Percentiles rank a stretch among this genome's conserved stretches.
phyloP scores from a whole-genome alignment of 2,113 vertebrate genomes.

The Dromaius novaehollandiae region DNA sequence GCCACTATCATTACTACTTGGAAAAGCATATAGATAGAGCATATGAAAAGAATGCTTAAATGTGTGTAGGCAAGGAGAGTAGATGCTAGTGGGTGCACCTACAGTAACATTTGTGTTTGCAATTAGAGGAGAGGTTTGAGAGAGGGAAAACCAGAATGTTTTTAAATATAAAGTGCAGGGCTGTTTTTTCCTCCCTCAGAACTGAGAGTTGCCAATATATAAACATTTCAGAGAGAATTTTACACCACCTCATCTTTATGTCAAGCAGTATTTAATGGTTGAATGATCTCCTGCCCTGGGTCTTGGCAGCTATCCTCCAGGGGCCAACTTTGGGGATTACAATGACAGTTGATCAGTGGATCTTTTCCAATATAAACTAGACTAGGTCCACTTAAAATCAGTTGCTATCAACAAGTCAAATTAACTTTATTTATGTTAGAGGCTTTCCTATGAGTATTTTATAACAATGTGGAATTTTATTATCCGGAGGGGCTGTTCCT shows the following conservation, averaged over 20 bases:
- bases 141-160: constrained; percentile 55
- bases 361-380: constrained; percentile 70
- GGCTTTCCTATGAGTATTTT: constrained; percentile 42
- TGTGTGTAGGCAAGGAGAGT: constrained; percentile 11
- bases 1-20: constrained; percentile 75
- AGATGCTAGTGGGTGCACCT: constrained; percentile 56
- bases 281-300: constrained; percentile 33
- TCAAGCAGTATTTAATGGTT: constrained; percentile 73
- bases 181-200: constrained; percentile 61
- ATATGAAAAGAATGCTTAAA: constrained; percentile 66
- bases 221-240: constrained; percentile 74
- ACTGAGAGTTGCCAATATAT: constrained; percentile 58
- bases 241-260: constrained; percentile 72
- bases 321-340: constrained; percentile 52
- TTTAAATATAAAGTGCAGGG: constrained; percentile 47
- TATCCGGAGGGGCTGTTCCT: constrained; percentile 3
- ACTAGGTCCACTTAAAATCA: constrained; percentile 55
- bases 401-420: constrained; percentile 65
- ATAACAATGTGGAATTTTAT: constrained; percentile 54
- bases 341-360: constrained; percentile 59
- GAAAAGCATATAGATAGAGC: constrained; percentile 66
- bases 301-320: constrained; percentile 63
- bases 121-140: constrained; percentile 53
- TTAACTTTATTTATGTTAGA: constrained; percentile 62
- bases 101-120: constrained; percentile 67